Evolutionary conservation across 2,888 invertebrate species (phyloP).

Genomic region (Agrilus cyanescens): DNA sequence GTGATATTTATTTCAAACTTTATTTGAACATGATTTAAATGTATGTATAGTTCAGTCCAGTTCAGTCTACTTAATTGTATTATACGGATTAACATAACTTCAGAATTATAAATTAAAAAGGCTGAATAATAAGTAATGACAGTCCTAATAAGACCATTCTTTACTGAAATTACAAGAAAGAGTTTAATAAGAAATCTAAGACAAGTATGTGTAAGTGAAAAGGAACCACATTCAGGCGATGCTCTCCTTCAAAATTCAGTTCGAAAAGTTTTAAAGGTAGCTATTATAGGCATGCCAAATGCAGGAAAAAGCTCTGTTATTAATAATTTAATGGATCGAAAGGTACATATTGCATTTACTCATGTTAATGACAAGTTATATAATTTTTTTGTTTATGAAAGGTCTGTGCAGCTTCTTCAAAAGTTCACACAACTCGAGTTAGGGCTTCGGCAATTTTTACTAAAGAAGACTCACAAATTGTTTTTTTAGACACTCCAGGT

Average conservation of each 20-base stretch:
- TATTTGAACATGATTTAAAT: too few species aligned
- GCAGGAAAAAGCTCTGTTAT: constrained; percentile 92
- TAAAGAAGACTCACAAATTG: constrained; percentile 69
- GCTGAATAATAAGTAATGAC: too few species aligned
- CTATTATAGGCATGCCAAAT: constrained; percentile 89
- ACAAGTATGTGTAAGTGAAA: too few species aligned
- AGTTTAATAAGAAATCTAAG: too few species aligned
- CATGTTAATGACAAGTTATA: not conserved
- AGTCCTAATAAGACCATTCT: too few species aligned
- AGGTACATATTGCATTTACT: constrained; percentile 40
- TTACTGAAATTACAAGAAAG: too few species aligned
- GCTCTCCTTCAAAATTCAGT: not conserved
- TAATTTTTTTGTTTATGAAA: constrained; percentile 31
- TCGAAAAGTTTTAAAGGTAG: constrained; percentile 51
- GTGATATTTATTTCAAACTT: too few species aligned
- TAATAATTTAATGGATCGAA: constrained; percentile 69
- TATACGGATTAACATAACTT: too few species aligned
- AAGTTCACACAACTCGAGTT: constrained; percentile 81
- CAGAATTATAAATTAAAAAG: too few species aligned
- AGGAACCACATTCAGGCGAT: too few species aligned
- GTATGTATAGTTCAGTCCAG: too few species aligned
- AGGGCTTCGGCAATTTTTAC: constrained; percentile 62
- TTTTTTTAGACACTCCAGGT: constrained; percentile 92
- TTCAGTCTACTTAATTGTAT: too few species aligned
- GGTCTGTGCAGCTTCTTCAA: constrained; percentile 83